Evolutionary conservation across 2,797 vertebrate genomes (phyloP).

Genomic region (Lepus townsendii): DNA sequence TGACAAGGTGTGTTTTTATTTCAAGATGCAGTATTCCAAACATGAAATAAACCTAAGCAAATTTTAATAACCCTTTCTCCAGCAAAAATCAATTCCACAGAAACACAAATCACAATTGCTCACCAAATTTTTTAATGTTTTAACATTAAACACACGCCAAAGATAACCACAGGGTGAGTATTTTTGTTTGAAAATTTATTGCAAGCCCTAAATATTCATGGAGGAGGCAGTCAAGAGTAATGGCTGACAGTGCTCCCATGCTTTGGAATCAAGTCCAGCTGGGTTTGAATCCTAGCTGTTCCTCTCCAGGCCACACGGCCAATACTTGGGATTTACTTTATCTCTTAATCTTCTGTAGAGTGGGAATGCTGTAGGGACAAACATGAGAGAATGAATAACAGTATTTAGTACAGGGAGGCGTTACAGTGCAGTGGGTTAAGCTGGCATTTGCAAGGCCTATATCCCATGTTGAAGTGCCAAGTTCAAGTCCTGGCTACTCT

Average conservation of each 20-base stretch:
- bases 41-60: conserved; percentile 63
- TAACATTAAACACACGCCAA: conserved; percentile 44
- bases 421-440: no score
- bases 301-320: not conserved
- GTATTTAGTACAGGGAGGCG: no score
- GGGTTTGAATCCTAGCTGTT: not conserved
- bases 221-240: not conserved
- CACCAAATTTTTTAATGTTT: not conserved
- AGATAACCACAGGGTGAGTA: conserved; percentile 41
- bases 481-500: no score
- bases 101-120: conserved; percentile 52
- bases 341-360: conserved; percentile 13
- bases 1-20: conserved; percentile 45
- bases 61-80: conserved; percentile 20
- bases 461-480: no score
- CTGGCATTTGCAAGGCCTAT: no score
- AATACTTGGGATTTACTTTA: not conserved
- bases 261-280: not conserved
- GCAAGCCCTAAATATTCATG: conserved; percentile 18
- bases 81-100: conserved; percentile 31
- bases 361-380: not conserved
- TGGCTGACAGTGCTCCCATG: not conserved
- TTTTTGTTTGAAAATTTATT: conserved; percentile 61
- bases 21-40: conserved; percentile 24
- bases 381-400: not conserved